These are phyloP conservation scores for Pyrgus malvae DNA, from an alignment of 2,888 invertebrate genomes.

Conservation along the genomic window DNA sequence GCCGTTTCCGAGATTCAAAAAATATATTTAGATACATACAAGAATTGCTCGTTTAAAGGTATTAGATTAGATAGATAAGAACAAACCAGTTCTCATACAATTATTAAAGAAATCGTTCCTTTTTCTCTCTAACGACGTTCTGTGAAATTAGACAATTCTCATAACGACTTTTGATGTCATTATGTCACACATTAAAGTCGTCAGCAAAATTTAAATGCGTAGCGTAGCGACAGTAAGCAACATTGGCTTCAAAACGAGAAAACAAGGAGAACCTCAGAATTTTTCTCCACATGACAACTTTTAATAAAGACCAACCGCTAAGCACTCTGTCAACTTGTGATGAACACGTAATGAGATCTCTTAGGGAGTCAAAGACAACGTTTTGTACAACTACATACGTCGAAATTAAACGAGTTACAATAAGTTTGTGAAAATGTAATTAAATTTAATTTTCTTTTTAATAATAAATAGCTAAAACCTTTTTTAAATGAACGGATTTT, in stretches of 20 bases:
- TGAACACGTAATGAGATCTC: constrained; percentile 51
- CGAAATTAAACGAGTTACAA: background rate
- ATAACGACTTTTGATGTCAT: too few species aligned
- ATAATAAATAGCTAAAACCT: too few species aligned
- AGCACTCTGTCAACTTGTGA: constrained; percentile 50
- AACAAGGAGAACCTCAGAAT: constrained; percentile 11
- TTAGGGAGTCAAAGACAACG: constrained; percentile 30
- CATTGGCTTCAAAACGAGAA: constrained; percentile 10
- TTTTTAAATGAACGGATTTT: too few species aligned
- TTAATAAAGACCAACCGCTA: constrained; percentile 57
- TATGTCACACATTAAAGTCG: constrained; percentile 9
- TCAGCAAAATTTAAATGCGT: constrained; percentile 8
- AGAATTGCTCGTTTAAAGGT: too few species aligned
- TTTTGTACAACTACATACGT: background rate
- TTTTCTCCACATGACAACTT: constrained; percentile 47
- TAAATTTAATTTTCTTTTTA: too few species aligned
- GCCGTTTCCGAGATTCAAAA: too few species aligned
- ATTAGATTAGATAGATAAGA: too few species aligned
- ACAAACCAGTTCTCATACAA: too few species aligned
- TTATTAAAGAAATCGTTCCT: too few species aligned
- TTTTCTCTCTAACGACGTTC: background rate
- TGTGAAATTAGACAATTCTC: background rate
- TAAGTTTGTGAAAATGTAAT: too few species aligned
- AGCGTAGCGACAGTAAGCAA: constrained; percentile 8
- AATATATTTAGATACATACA: too few species aligned